Evolutionary conservation across 2,113 vertebrate species (phyloP).

Genomic region (Garra rufa): DNA sequence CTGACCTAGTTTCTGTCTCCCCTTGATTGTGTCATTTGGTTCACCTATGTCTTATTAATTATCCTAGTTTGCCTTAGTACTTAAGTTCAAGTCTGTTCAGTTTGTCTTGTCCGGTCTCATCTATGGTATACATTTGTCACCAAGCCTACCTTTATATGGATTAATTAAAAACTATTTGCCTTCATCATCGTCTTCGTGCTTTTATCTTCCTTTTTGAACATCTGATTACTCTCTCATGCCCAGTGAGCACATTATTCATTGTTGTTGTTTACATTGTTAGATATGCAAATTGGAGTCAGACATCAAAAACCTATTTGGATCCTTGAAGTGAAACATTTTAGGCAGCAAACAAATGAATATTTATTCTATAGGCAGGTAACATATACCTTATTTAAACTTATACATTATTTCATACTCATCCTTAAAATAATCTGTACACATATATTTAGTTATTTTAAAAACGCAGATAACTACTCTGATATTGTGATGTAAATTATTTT

Average conservation of each 20-base stretch:
- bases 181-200: too few relatives aligned
- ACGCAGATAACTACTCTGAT: neutral
- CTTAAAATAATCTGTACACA: neutral
- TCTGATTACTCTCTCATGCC: constrained; percentile 7
- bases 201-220: neutral
- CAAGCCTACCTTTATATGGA: too few relatives aligned
- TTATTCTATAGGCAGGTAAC: neutral
- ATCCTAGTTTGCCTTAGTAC: too few relatives aligned
- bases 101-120: too few relatives aligned
- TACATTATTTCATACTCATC: neutral
- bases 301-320: neutral
- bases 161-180: too few relatives aligned
- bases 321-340: neutral
- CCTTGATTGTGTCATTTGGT: too few relatives aligned
- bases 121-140: too few relatives aligned
- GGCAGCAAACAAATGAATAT: neutral
- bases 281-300: constrained; percentile 9
- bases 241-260: neutral
- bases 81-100: too few relatives aligned
- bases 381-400: neutral
- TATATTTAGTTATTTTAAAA: neutral
- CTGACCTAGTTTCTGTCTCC: too few relatives aligned
- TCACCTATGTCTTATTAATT: too few relatives aligned
- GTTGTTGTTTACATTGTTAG: constrained; percentile 4
- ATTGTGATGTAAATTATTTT: neutral